A percentile compares a stretch with the other conserved stretches of the same genome.
Conservation (phyloP, 2,888 invertebrate genomes). For the Stenurella melanura region DNA sequence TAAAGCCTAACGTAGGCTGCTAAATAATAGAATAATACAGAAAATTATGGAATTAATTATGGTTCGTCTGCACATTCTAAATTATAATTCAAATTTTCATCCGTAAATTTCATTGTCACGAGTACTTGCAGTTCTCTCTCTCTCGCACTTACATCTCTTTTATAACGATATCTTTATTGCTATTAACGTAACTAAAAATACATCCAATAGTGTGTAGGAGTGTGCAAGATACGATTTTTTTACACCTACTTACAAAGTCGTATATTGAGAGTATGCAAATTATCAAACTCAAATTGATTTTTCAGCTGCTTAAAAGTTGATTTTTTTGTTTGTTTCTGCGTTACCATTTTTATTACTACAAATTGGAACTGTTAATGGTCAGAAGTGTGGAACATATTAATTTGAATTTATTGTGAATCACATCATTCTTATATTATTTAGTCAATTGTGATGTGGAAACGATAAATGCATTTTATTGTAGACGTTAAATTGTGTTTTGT, state of each 20-base stretch:
- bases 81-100: constrained; percentile 41
- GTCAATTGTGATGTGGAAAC: not conserved
- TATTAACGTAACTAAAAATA: constrained; percentile 28
- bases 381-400: constrained; percentile 29
- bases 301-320: constrained; percentile 26
- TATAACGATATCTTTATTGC: not conserved
- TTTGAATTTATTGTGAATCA: constrained; percentile 22
- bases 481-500: not conserved
- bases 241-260: constrained; percentile 42
- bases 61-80: constrained; percentile 47
- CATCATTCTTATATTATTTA: not conserved
- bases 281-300: constrained; percentile 37
- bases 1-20: constrained; percentile 41
- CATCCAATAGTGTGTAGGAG: constrained; percentile 33
- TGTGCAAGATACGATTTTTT: constrained; percentile 40
- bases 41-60: constrained; percentile 50
- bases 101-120: constrained; percentile 22
- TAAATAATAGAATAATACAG: constrained; percentile 50
- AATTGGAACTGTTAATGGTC: constrained; percentile 34
- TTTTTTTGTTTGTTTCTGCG: constrained; percentile 18
- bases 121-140: not conserved
- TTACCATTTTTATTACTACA: constrained; percentile 16
- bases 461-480: not conserved
- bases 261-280: constrained; percentile 44
- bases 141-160: not conserved